Conservation (phyloP, 2,797 vertebrate species). For the Prunella strophiata region DNA sequence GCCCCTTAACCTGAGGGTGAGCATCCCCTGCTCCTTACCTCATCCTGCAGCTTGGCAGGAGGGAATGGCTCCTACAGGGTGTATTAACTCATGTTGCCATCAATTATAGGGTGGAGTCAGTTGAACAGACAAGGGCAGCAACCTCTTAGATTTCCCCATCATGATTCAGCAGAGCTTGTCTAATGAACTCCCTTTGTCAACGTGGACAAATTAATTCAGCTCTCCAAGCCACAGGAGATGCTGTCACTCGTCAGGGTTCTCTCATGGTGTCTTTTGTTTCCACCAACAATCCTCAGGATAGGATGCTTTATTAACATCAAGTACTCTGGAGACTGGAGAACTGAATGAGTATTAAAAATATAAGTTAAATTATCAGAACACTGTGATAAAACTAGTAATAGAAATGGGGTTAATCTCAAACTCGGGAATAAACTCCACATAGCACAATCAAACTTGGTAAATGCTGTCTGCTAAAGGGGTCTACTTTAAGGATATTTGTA, state of each 20-base stretch:
- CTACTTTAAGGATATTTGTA: background rate
- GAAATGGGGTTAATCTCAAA: background rate
- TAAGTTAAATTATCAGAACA: background rate
- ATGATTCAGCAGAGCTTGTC: background rate
- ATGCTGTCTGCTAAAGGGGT: background rate
- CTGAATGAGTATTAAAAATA: background rate
- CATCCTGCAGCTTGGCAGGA: background rate
- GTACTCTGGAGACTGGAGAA: background rate
- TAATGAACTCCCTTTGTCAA: background rate
- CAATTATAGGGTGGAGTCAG: background rate
- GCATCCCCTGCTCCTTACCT: background rate
- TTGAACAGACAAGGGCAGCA: background rate
- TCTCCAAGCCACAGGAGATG: background rate
- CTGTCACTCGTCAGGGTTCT: accelerated
- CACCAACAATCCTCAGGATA: accelerated
- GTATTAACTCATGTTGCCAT: background rate
- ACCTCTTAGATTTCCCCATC: background rate
- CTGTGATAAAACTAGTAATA: background rate
- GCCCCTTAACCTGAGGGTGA: background rate
- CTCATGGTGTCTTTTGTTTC: background rate
- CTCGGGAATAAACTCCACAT: background rate
- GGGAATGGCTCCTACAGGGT: accelerated
- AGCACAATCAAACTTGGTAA: background rate
- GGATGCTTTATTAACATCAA: background rate
- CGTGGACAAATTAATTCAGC: background rate